Percentiles rank a stretch among this genome's conserved stretches.
These are phyloP conservation scores for Sphinx pinastri DNA, from an alignment of 2,888 invertebrate species.

Conservation along the genomic window DNA sequence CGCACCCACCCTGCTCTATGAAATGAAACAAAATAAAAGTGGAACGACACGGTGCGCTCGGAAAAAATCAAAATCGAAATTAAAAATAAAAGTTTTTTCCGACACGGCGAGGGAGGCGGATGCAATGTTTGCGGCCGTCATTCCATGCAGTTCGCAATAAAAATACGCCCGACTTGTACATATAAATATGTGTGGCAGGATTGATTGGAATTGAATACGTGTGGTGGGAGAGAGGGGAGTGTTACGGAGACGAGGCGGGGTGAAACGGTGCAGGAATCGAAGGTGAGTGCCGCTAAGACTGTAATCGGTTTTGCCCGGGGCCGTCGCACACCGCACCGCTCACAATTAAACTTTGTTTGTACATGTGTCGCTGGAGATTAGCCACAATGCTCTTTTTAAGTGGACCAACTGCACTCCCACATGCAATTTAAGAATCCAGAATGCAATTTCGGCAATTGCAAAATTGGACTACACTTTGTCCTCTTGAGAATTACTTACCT, in stretches of 20 bases:
- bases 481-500: conserved; percentile 21
- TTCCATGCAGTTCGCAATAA: conserved; percentile 82
- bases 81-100: conserved; percentile 80
- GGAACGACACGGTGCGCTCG: conserved; percentile 74
- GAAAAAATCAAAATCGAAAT: conserved; percentile 84
- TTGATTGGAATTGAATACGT: conserved; percentile 84
- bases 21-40: conserved; percentile 84
- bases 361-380: conserved; percentile 83
- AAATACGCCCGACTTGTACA: conserved; percentile 76
- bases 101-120: conserved; percentile 72
- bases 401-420: conserved; percentile 73
- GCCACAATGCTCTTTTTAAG: conserved; percentile 82
- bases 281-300: conserved; percentile 82
- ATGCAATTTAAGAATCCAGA: conserved; percentile 78
- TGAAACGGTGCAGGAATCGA: conserved; percentile 68
- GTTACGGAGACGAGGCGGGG: conserved; percentile 24
- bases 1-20: conserved; percentile 82
- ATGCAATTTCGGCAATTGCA: conserved; percentile 67
- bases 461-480: neutral
- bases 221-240: conserved; percentile 59
- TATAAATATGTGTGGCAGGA: conserved; percentile 80
- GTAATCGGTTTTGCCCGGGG: conserved; percentile 82
- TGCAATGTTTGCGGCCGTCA: conserved; percentile 82
- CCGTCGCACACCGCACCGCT: conserved; percentile 58
- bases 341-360: conserved; percentile 84